These are phyloP conservation scores for Xylota sylvarum DNA, from an alignment of 2,888 invertebrate species.

Conservation along the genomic window DNA sequence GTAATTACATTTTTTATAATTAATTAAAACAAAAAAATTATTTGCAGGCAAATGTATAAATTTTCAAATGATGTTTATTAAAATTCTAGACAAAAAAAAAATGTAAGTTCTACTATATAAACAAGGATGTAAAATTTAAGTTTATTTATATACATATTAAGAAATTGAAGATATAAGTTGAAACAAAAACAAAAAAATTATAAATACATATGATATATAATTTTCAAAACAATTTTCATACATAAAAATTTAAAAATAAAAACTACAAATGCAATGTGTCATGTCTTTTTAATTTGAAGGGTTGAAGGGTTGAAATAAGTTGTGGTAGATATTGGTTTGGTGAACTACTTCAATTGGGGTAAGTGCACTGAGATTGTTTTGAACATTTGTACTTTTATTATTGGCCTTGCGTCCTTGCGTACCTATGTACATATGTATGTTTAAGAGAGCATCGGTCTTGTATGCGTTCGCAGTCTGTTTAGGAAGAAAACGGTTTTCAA, in stretches of 20 bases:
- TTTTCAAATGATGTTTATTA: conserved; percentile 36
- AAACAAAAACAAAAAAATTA: conserved; percentile 17
- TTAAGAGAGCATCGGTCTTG: too few relatives aligned
- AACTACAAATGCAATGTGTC: conserved; percentile 32
- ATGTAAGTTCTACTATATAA: conserved; percentile 52
- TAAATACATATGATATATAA: conserved; percentile 38
- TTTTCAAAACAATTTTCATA: conserved; percentile 65
- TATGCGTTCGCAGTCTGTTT: too few relatives aligned
- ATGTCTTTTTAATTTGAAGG: not conserved
- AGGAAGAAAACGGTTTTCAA: too few relatives aligned
- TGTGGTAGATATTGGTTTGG: too few relatives aligned
- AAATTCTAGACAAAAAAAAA: conserved; percentile 30
- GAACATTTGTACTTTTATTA: too few relatives aligned
- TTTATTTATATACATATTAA: conserved; percentile 49
- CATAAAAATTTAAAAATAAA: conserved; percentile 62
- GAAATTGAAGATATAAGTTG: conserved; percentile 39
- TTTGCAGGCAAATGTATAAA: conserved; percentile 58
- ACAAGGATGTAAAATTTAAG: conserved; percentile 56
- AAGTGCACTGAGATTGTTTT: too few relatives aligned
- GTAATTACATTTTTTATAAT: conserved; percentile 29
- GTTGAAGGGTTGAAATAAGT: too few relatives aligned
- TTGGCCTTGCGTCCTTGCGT: too few relatives aligned
- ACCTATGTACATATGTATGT: too few relatives aligned
- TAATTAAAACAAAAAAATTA: conserved; percentile 22
- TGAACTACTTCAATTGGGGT: too few relatives aligned